A percentile compares a stretch with the other conserved stretches of the same genome.
These are phyloP conservation scores for Lithosia quadra DNA, from an alignment of 2,888 invertebrate species.

Conservation along the genomic window DNA sequence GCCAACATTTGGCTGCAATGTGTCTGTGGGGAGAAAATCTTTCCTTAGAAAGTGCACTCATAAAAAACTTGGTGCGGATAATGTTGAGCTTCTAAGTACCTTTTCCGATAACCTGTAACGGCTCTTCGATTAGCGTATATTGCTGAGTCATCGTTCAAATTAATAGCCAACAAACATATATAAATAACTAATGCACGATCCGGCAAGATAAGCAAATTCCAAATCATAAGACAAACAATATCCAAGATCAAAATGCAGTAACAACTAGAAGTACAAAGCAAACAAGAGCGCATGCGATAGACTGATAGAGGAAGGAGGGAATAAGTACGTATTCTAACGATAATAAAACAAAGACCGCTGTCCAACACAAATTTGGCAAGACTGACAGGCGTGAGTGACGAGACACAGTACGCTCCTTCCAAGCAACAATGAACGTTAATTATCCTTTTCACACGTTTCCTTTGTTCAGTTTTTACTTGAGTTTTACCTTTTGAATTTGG, in stretches of 20 bases:
- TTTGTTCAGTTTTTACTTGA: constrained; percentile 19
- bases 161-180: neutral
- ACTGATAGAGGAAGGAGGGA: neutral
- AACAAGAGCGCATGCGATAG: neutral
- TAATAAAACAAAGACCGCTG: neutral
- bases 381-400: neutral
- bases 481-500: constrained; percentile 11
- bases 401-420: neutral
- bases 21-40: too few relatives aligned
- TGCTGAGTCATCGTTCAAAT: neutral
- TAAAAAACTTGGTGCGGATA: too few relatives aligned
- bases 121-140: neutral
- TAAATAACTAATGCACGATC: too few relatives aligned
- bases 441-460: constrained; percentile 24
- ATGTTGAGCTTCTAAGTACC: neutral
- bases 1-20: neutral
- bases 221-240: neutral
- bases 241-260: neutral
- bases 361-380: constrained; percentile 1
- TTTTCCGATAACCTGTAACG: neutral
- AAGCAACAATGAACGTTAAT: constrained; percentile 18
- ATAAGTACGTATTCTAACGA: neutral
- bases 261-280: neutral
- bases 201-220: neutral
- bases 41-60: too few relatives aligned